A percentile compares a stretch with the other conserved stretches of the same genome.
These are phyloP conservation scores for Antedon bifida DNA, from an alignment of 35 echinoderm and acorn worm species.

Conservation along the genomic window DNA sequence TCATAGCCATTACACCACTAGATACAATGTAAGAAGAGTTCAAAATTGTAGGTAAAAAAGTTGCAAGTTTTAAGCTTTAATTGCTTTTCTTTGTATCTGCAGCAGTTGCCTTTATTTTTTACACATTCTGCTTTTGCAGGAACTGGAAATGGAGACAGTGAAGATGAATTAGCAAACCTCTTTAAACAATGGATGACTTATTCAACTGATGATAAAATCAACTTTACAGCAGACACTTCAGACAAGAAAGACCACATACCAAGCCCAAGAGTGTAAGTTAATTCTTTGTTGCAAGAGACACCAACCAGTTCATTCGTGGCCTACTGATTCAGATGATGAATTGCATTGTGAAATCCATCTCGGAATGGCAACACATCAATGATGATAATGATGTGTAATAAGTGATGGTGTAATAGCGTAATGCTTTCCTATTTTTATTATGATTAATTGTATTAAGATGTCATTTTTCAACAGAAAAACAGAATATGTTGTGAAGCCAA, in stretches of 20 bases:
- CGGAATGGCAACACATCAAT: too few relatives aligned
- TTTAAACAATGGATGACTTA: slow-evolving; percentile 70
- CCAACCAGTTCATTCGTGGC: background rate
- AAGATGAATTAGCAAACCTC: slow-evolving; percentile 67
- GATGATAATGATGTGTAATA: too few relatives aligned
- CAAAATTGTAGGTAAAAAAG: too few relatives aligned
- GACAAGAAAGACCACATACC: slow-evolving; percentile 29
- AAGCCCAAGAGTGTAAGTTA: slow-evolving; percentile 55
- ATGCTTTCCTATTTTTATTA: too few relatives aligned
- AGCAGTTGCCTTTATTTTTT: background rate
- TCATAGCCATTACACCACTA: too few relatives aligned
- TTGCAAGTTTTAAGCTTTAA: too few relatives aligned
- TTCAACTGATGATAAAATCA: slow-evolving; percentile 16
- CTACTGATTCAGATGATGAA: background rate
- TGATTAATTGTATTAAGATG: background rate
- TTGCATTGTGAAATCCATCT: too few relatives aligned
- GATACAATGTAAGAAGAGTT: too few relatives aligned
- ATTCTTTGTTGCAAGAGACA: too few relatives aligned
- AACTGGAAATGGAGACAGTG: slow-evolving; percentile 2
- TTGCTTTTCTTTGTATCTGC: too few relatives aligned
- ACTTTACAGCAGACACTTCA: background rate
- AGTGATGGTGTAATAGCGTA: too few relatives aligned
- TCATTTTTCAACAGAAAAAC: slow-evolving; percentile 29
- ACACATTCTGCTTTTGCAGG: background rate
- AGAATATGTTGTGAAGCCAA: slow-evolving; percentile 45